Evolutionary conservation across 1,140 invertebrate genomes (phyloP).

Genomic region (Telenomus remus): DNA sequence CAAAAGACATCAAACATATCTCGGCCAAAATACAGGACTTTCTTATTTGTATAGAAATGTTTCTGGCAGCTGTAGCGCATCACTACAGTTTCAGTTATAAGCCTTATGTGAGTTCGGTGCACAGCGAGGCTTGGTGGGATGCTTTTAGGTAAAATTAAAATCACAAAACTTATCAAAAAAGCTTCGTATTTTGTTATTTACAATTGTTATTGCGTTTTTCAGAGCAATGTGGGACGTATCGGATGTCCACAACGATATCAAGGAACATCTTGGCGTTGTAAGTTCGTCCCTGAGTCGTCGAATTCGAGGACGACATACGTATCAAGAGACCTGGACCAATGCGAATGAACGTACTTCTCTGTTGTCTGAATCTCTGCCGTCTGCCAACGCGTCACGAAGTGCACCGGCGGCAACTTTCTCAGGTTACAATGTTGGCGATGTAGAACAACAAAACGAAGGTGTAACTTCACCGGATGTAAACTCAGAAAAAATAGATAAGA

Average conservation of each 20-base stretch:
- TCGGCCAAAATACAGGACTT: slow-evolving; percentile 93
- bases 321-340: slow-evolving; percentile 81
- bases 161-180: neutral
- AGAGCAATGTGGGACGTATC: slow-evolving; percentile 95
- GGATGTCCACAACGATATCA: slow-evolving; percentile 92
- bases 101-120: slow-evolving; percentile 81
- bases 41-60: slow-evolving; percentile 98
- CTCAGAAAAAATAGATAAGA: slow-evolving; percentile 54
- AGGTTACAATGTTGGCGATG: slow-evolving; percentile 56
- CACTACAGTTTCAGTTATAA: slow-evolving; percentile 96
- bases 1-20: slow-evolving; percentile 81
- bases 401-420: slow-evolving; percentile 66
- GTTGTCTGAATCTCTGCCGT: slow-evolving; percentile 58
- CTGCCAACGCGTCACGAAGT: slow-evolving; percentile 55
- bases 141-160: slow-evolving; percentile 72
- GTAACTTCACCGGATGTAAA: slow-evolving; percentile 42
- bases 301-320: slow-evolving; percentile 82
- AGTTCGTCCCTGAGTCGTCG: slow-evolving; percentile 84
- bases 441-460: slow-evolving; percentile 56
- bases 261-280: slow-evolving; percentile 93
- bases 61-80: slow-evolving; percentile 94
- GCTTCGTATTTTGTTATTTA: slow-evolving; percentile 6
- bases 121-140: slow-evolving; percentile 77
- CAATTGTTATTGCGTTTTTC: slow-evolving; percentile 60
- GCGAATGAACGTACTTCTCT: slow-evolving; percentile 72